Conservation (phyloP, 2,113 vertebrate species). For the Scatophagus argus region DNA sequence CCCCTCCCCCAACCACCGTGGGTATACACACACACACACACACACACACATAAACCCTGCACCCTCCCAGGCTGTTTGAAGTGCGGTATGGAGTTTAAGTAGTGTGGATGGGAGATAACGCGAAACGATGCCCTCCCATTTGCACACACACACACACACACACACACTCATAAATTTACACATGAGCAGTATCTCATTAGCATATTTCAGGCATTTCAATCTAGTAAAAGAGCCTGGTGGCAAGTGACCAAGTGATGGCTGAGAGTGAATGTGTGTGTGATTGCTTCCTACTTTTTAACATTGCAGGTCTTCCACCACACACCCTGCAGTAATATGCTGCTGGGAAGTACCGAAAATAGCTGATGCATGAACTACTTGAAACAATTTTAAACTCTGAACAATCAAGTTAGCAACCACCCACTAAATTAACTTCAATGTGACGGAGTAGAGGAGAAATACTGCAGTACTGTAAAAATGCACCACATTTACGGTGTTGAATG, state of each 20-base stretch:
- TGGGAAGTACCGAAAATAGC: background rate
- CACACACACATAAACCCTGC: background rate
- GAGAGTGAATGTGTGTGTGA: slow-evolving; percentile 12
- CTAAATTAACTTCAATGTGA: background rate
- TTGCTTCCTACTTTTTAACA: slow-evolving; percentile 31
- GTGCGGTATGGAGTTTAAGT: slow-evolving; percentile 60
- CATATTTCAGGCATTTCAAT: slow-evolving; percentile 67
- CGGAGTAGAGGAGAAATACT: background rate
- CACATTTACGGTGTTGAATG: background rate
- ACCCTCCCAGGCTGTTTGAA: slow-evolving; percentile 70
- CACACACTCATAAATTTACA: slow-evolving; percentile 15
- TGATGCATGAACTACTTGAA: background rate
- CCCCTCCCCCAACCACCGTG: slow-evolving; percentile 13
- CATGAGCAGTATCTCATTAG: slow-evolving; percentile 53
- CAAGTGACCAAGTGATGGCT: slow-evolving; percentile 54
- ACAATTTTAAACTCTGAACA: background rate
- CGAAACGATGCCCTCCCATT: slow-evolving; percentile 29
- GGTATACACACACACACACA: background rate
- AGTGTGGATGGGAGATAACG: slow-evolving; percentile 76
- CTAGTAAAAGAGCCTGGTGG: slow-evolving; percentile 42
- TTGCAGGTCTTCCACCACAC: slow-evolving; percentile 23
- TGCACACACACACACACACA: slow-evolving; percentile 20
- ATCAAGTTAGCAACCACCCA: background rate
- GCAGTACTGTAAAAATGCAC: background rate
- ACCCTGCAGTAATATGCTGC: slow-evolving; percentile 9